Evolutionary conservation across 2,797 vertebrate species (phyloP).

Genomic region (Thaleichthys pacificus): DNA sequence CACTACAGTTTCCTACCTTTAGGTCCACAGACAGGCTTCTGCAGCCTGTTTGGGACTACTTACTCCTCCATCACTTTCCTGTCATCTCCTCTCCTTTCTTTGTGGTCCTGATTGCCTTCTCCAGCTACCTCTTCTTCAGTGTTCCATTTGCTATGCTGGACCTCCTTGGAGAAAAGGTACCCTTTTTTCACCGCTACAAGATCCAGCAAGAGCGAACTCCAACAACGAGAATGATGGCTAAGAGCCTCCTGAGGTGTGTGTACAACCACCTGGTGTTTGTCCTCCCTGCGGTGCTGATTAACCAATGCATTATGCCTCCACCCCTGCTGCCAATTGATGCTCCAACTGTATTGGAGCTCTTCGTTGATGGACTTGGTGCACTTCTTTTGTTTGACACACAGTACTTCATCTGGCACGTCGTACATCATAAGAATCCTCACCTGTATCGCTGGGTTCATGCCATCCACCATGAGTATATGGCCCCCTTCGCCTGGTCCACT

Average conservation of each 20-base stretch:
- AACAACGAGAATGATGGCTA: constrained; percentile 65
- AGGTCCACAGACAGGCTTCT: constrained; percentile 58
- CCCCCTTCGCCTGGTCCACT: constrained; percentile 75
- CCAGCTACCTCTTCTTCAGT: constrained; percentile 73
- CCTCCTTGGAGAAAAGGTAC: constrained; percentile 64
- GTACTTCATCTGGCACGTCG: constrained; percentile 72
- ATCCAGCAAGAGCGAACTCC: constrained; percentile 70
- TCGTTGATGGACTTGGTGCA: constrained; percentile 57
- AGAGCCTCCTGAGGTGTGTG: constrained; percentile 56
- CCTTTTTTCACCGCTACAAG: constrained; percentile 69
- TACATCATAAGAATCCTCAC: constrained; percentile 71
- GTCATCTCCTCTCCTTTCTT: constrained; percentile 71
- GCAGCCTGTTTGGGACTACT: constrained; percentile 71
- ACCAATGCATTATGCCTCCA: constrained; percentile 51
- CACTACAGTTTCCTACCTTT: constrained; percentile 26
- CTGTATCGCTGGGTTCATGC: constrained; percentile 76
- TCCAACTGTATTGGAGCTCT: constrained; percentile 59
- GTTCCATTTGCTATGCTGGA: constrained; percentile 70
- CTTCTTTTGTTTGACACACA: constrained; percentile 76
- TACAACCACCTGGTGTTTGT: constrained; percentile 73
- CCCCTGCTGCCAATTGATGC: constrained; percentile 57
- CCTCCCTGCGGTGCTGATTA: constrained; percentile 56
- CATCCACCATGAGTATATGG: constrained; percentile 71
- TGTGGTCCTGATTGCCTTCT: constrained; percentile 67
- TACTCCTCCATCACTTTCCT: constrained; percentile 65